Evolutionary conservation across 2,113 vertebrate species (phyloP).

Genomic region (Cephalopholis sonnerati): DNA sequence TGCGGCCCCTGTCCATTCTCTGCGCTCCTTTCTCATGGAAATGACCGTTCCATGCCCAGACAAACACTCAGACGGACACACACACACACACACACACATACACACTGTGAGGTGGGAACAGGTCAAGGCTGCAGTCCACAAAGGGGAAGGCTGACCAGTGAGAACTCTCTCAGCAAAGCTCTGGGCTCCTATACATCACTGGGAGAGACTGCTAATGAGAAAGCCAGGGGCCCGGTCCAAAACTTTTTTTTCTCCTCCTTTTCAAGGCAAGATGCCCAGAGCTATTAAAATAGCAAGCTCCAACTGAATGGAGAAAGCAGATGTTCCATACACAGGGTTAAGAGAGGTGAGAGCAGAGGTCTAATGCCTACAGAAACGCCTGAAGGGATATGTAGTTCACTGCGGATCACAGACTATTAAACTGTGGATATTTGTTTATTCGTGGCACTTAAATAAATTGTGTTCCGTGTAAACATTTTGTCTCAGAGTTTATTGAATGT

Average conservation of each 20-base stretch:
- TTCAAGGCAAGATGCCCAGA: constrained; percentile 79
- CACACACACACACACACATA: constrained; percentile 44
- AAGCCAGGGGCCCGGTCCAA: constrained; percentile 70
- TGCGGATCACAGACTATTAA: constrained; percentile 45
- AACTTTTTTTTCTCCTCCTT: constrained; percentile 47
- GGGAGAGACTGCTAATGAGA: constrained; percentile 76
- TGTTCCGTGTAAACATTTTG: constrained; percentile 23
- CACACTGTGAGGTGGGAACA: constrained; percentile 71
- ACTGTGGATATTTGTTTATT: constrained; percentile 39
- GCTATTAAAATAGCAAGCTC: constrained; percentile 75
- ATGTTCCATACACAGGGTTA: constrained; percentile 79
- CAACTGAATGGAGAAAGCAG: constrained; percentile 80
- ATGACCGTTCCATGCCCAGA: constrained; percentile 60
- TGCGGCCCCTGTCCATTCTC: constrained; percentile 76
- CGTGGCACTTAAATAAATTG: constrained; percentile 36
- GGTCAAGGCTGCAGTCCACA: constrained; percentile 78
- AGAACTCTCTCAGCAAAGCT: constrained; percentile 66
- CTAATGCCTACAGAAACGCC: constrained; percentile 64
- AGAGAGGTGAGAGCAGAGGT: constrained; percentile 77
- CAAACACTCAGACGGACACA: constrained; percentile 36
- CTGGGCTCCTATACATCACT: constrained; percentile 56
- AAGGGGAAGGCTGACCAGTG: constrained; percentile 77
- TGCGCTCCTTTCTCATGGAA: constrained; percentile 81
- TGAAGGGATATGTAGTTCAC: constrained; percentile 66
- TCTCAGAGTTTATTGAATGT: constrained; percentile 13